These are phyloP conservation scores for Drosophila ogumai DNA, from an alignment of 1,140 invertebrate species.

Conservation along the genomic window DNA sequence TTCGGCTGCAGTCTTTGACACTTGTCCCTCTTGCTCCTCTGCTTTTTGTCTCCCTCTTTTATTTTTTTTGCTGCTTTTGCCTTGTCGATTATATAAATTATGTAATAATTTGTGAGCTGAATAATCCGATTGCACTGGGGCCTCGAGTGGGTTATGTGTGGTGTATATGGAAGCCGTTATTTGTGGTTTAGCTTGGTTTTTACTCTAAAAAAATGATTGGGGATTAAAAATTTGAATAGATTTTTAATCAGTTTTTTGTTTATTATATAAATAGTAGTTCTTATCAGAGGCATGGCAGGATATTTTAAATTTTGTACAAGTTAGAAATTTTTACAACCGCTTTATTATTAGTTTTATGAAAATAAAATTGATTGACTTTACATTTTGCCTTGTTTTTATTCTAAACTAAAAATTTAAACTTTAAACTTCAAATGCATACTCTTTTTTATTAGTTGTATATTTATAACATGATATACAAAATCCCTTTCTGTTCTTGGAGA, in stretches of 20 bases:
- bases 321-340: not conserved
- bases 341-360: not conserved
- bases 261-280: not conserved
- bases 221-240: not conserved
- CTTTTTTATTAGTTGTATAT: not conserved
- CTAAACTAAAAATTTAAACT: not conserved
- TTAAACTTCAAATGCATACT: slow-evolving; percentile 1
- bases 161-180: not conserved
- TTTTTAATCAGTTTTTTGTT: not conserved
- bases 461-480: not conserved
- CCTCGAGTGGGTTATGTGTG: slow-evolving; percentile 1
- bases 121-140: slow-evolving; percentile 24
- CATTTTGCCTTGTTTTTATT: not conserved
- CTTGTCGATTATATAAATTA: slow-evolving; percentile 52
- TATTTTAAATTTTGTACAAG: too few relatives aligned
- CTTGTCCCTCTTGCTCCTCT: slow-evolving; percentile 23
- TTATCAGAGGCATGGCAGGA: not conserved
- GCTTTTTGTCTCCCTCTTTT: too few relatives aligned
- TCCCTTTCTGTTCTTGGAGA: not conserved
- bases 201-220: not conserved
- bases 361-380: not conserved
- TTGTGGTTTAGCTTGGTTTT: slow-evolving; percentile 1
- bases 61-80: slow-evolving; percentile 1
- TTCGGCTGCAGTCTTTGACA: slow-evolving; percentile 53
- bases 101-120: slow-evolving; percentile 59